A percentile compares a stretch with the other conserved stretches of the same genome.
Evolutionary conservation across 2,797 vertebrate species (phyloP).

Genomic region (Lacerta bilineata): DNA sequence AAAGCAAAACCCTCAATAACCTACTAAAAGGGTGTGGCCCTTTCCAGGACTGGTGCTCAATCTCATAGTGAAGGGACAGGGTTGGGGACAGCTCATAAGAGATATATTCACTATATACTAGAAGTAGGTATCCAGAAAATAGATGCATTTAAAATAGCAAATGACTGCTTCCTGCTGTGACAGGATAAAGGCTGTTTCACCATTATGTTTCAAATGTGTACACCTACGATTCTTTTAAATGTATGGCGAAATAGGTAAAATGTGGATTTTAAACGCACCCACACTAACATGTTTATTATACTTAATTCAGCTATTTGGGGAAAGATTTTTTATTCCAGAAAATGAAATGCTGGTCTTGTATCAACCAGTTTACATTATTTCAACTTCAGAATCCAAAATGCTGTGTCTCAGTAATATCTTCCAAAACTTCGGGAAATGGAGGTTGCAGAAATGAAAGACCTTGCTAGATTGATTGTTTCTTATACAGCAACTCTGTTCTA

Average conservation of each 20-base stretch:
- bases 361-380: neutral
- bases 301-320: neutral
- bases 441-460: neutral
- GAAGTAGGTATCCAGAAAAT: neutral
- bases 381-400: neutral
- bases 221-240: neutral
- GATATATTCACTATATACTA: neutral
- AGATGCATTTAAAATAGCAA: neutral
- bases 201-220: neutral
- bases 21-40: neutral
- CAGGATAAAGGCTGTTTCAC: neutral
- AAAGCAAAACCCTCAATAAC: neutral
- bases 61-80: constrained; percentile 17
- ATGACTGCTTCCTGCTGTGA: neutral
- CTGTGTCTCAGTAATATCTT: fast-evolving
- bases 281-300: neutral
- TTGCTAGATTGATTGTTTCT: neutral
- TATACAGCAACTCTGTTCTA: no score
- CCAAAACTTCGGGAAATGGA: neutral
- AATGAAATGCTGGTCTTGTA: neutral
- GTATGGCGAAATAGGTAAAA: neutral
- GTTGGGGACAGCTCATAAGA: neutral
- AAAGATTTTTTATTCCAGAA: neutral
- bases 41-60: constrained; percentile 43
- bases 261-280: neutral